Evolutionary conservation across 2,113 vertebrate species (phyloP).

Genomic region (Proterorhinus semilunaris): DNA sequence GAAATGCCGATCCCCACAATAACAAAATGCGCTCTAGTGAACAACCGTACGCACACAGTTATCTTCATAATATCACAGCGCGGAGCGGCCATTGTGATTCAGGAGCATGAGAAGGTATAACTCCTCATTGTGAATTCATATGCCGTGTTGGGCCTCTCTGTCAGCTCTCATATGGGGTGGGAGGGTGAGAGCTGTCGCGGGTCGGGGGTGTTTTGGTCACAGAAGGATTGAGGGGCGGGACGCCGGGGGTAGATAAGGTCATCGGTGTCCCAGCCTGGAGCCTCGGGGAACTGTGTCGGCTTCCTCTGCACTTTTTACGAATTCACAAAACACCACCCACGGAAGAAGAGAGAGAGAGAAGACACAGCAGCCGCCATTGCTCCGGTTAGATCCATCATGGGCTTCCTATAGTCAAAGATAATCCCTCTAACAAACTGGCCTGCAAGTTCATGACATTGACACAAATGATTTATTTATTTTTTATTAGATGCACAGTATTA

Average conservation of each 20-base stretch:
- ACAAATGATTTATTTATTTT: too few relatives aligned
- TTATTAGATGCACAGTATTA: too few relatives aligned
- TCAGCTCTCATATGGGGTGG: slow-evolving; percentile 32
- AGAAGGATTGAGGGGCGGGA: slow-evolving; percentile 14
- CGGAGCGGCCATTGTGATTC: background rate
- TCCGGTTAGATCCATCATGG: background rate
- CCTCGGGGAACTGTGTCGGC: slow-evolving; percentile 28
- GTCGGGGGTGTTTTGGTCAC: slow-evolving; percentile 13
- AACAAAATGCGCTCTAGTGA: background rate
- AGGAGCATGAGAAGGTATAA: background rate
- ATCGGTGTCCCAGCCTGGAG: slow-evolving; percentile 39
- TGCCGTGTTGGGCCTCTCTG: slow-evolving; percentile 47
- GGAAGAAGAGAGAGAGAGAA: slow-evolving; percentile 7
- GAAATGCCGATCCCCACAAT: background rate
- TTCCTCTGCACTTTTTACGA: slow-evolving; percentile 12
- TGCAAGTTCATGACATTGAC: too few relatives aligned
- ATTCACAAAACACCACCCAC: slow-evolving; percentile 27
- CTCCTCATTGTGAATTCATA: slow-evolving; percentile 40
- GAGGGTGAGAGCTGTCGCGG: slow-evolving; percentile 26
- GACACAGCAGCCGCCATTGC: background rate
- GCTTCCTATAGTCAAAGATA: background rate
- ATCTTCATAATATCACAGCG: background rate
- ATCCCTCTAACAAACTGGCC: too few relatives aligned
- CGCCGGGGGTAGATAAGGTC: slow-evolving; percentile 39
- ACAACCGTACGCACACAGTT: too few relatives aligned